These are phyloP conservation scores for Leptarthrus brevirostris DNA, from an alignment of 2,888 invertebrate genomes.

Conservation along the genomic window DNA sequence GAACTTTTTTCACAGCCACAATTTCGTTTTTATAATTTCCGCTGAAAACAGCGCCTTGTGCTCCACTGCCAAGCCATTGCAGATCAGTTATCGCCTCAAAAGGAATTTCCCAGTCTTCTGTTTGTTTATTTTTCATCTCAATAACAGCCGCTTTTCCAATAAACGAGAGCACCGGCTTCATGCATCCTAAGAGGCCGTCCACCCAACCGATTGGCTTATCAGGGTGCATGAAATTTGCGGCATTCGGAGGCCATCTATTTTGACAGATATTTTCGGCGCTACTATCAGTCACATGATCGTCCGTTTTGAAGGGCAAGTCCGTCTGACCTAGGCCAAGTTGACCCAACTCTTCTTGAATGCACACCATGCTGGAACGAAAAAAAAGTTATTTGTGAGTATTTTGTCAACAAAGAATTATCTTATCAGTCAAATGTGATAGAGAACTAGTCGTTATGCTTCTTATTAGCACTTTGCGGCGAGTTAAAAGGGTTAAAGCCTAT, in stretches of 20 bases:
- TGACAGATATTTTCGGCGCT: slow-evolving; percentile 66
- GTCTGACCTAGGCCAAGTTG: slow-evolving; percentile 67
- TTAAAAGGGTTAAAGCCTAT: too few species aligned
- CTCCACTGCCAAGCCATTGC: slow-evolving; percentile 93
- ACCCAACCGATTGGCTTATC: slow-evolving; percentile 77
- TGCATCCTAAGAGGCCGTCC: slow-evolving; percentile 87
- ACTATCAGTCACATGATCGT: slow-evolving; percentile 63
- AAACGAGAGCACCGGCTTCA: slow-evolving; percentile 87
- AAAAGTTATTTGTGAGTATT: slow-evolving; percentile 4
- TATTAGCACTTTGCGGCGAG: too few species aligned
- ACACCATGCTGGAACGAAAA: slow-evolving; percentile 70
- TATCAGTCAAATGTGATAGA: too few species aligned
- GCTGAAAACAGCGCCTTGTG: slow-evolving; percentile 95
- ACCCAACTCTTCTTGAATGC: slow-evolving; percentile 74
- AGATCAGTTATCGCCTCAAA: slow-evolving; percentile 90
- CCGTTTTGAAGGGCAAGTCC: slow-evolving; percentile 62
- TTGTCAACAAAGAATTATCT: too few species aligned
- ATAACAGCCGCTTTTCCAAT: slow-evolving; percentile 81
- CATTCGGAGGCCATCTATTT: slow-evolving; percentile 68
- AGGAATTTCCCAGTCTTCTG: slow-evolving; percentile 94
- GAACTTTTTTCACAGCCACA: slow-evolving; percentile 96
- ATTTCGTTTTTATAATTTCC: slow-evolving; percentile 84
- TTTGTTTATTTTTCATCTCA: slow-evolving; percentile 72
- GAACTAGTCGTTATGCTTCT: too few species aligned
- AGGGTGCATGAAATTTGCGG: slow-evolving; percentile 64